Percentiles rank a stretch among this genome's conserved stretches.
Evolutionary conservation across 1,140 invertebrate genomes (phyloP).

Genomic region (Theocolax elegans): DNA sequence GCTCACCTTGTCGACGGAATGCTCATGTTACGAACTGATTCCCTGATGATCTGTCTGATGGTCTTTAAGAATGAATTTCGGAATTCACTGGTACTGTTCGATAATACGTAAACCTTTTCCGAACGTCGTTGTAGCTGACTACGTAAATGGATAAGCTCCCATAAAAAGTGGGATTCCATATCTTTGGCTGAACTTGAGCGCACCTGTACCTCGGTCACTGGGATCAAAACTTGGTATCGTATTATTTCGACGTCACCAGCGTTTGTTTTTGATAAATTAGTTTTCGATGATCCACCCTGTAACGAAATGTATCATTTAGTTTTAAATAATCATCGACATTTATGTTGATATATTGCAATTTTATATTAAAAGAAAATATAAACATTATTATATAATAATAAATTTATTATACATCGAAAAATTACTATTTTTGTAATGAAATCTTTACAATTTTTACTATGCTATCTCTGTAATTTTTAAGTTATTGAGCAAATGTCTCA

Average conservation of each 20-base stretch:
- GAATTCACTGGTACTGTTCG: slow-evolving; percentile 95
- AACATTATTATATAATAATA: slow-evolving; percentile 20
- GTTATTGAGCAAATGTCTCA: too few relatives aligned
- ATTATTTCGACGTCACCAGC: slow-evolving; percentile 94
- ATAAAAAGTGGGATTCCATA: slow-evolving; percentile 94
- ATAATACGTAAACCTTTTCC: slow-evolving; percentile 96
- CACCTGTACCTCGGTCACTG: slow-evolving; percentile 96
- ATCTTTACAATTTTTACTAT: background rate
- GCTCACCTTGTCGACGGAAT: slow-evolving; percentile 81
- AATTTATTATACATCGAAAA: background rate
- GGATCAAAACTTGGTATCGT: slow-evolving; percentile 94
- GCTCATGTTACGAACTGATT: slow-evolving; percentile 94
- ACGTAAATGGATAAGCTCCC: slow-evolving; percentile 95
- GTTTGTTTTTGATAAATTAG: slow-evolving; percentile 63
- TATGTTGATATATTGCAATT: background rate
- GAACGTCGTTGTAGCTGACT: slow-evolving; percentile 92
- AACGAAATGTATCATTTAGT: slow-evolving; percentile 29
- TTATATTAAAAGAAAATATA: slow-evolving; percentile 24
- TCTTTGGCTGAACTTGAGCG: slow-evolving; percentile 90
- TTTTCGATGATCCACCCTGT: slow-evolving; percentile 85
- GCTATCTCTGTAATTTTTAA: too few relatives aligned
- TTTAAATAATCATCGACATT: slow-evolving; percentile 5
- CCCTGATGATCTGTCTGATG: slow-evolving; percentile 94
- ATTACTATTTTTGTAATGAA: background rate
- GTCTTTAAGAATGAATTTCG: slow-evolving; percentile 96